Conservation (phyloP, 2,888 invertebrate genomes). For the Temnothorax unifasciatus region DNA sequence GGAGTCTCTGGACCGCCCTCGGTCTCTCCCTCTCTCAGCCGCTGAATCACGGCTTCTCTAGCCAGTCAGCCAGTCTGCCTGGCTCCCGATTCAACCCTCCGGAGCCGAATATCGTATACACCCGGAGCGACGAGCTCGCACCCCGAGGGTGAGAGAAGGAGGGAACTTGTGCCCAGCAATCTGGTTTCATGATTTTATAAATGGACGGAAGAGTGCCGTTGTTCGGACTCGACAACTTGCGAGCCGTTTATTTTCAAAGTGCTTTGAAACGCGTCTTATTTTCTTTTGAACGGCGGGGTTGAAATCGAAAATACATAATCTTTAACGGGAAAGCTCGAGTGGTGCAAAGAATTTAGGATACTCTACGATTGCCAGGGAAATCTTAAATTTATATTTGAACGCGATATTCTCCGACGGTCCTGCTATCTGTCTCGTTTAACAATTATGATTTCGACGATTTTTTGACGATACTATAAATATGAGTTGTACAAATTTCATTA, state of each 20-base stretch:
- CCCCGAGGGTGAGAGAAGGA: conserved; percentile 1
- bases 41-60: conserved; percentile 31
- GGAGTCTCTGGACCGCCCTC: conserved; percentile 55
- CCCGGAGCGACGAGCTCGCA: conserved; percentile 7
- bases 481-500: not conserved
- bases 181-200: conserved; percentile 47
- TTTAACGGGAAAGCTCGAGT: not conserved
- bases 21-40: too few species aligned
- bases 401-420: too few species aligned
- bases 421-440: not conserved
- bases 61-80: conserved; percentile 5
- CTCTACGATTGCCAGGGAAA: not conserved
- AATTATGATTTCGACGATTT: not conserved
- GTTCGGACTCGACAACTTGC: not conserved
- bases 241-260: conserved; percentile 9
- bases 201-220: conserved; percentile 8
- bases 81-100: conserved; percentile 22
- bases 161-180: conserved; percentile 20
- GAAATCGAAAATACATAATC: not conserved
- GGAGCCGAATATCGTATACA: not conserved
- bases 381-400: not conserved
- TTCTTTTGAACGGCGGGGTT: not conserved
- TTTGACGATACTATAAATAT: not conserved
- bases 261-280: not conserved
- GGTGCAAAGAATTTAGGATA: not conserved